Evolutionary conservation across 2,797 vertebrate species (phyloP).

Genomic region (Gallirallus australis): DNA sequence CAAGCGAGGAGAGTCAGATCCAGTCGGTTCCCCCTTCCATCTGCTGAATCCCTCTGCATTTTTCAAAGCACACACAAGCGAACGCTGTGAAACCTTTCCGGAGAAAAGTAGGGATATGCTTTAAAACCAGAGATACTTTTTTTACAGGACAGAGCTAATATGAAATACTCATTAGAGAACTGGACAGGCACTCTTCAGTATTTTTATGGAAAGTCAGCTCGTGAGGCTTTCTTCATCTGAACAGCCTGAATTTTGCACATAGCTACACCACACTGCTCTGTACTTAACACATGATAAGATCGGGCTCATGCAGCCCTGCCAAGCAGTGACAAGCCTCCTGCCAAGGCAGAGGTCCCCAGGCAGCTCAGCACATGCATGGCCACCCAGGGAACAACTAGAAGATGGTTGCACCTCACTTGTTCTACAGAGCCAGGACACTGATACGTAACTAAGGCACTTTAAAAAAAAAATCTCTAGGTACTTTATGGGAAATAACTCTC

Average conservation of each 20-base stretch:
- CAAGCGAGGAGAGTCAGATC: accelerated
- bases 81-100: not conserved
- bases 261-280: not conserved
- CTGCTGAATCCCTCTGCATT: not conserved
- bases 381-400: not conserved
- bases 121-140: not conserved
- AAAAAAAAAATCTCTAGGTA: accelerated
- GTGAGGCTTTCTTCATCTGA: not conserved
- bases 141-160: not conserved
- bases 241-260: not conserved
- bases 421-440: not conserved
- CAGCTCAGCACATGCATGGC: accelerated
- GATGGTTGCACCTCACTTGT: not conserved
- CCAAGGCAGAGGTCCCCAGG: not conserved
- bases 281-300: not conserved
- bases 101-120: not conserved
- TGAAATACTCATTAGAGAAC: not conserved
- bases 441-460: not conserved
- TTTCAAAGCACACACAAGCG: not conserved
- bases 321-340: not conserved
- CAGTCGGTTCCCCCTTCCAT: not conserved
- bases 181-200: not conserved
- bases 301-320: not conserved
- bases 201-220: not conserved
- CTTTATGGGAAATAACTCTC: not conserved